Base-by-base conservation (phyloP, 2,113 vertebrate species). In the Eclectus roratus region DNA sequence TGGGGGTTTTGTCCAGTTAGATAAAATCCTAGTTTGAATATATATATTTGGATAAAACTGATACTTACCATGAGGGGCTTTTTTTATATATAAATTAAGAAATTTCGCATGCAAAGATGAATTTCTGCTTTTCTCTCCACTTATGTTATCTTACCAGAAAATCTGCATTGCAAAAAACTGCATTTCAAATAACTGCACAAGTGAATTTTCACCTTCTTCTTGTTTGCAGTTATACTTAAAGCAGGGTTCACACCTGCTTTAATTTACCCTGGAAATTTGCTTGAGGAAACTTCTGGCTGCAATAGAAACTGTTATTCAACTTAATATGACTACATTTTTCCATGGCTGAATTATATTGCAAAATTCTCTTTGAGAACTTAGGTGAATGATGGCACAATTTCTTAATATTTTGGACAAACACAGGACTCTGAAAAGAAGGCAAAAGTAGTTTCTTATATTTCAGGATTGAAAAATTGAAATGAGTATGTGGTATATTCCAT, bases 41-140 rank as follows among this genome's bases (percentile, higher is more conserved):
- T 28, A 46, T 37, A 1, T 33, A 29, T 58, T 81, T 71, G 21
- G 13, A 63, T 61, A 73, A 65, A 86, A 31, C 9, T 58, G 20
- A 31, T 55, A 13, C 3, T 64, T 77, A 13, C 0, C 80, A 24
- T 50, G 3, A 43, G 3, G 4, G 28, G 0, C 0, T 9, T 60
- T 39, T 69, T 49, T n/a, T 61, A 37, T 31, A 37, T 55, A 55
- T 29, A 63, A 55, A 20, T 39, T 44, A 50, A 50, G 17, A 65
- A 9, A 13, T 61, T 56, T 86, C 15, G 23, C 65, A 33, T 29
- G 17, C 3, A 58, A 56, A 43, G 29, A 16, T 1, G 0, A 65
- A 18, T 29, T 69, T 86, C 13, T 5, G 6, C 2, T 33, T 47
- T 76, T 53, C 7, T 61, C 10, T 94, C 9, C 4, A 8, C 3